Evolutionary conservation across 2,888 invertebrate genomes (phyloP).

Genomic region (Tenthredo amoena): DNA sequence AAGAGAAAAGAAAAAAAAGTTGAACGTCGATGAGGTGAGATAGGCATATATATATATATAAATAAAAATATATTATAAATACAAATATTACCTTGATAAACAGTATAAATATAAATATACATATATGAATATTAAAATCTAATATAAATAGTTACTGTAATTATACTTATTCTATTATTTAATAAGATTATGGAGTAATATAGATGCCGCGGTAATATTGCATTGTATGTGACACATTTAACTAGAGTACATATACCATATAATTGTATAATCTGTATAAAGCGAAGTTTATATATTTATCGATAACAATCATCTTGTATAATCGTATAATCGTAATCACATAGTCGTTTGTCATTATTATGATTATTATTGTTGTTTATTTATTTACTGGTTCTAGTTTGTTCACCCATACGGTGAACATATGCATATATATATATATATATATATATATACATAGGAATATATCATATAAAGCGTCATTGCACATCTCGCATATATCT

Average conservation of each 20-base stretch:
- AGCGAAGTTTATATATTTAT: conserved; percentile 57
- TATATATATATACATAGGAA: not conserved
- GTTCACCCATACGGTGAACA: not conserved
- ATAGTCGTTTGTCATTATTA: conserved; percentile 38
- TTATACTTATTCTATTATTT: not conserved
- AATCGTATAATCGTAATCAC: conserved; percentile 24
- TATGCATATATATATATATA: not conserved
- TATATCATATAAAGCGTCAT: not conserved
- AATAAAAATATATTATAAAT: not conserved
- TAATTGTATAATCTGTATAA: conserved; percentile 51
- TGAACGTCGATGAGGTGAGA: not conserved
- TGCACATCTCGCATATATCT: not conserved
- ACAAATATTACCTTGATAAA: not conserved
- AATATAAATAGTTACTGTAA: not conserved
- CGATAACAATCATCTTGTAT: conserved; percentile 58
- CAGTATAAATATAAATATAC: conserved; percentile 56
- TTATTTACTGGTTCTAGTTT: not conserved
- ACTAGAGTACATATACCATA: not conserved
- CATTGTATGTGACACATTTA: not conserved
- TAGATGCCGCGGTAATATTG: not conserved
- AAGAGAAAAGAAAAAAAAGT: not conserved
- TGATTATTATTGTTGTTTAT: conserved; percentile 21
- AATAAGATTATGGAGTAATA: not conserved
- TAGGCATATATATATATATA: not conserved
- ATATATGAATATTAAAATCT: not conserved